These are phyloP conservation scores for Pipra filicauda DNA, from an alignment of 2,113 vertebrate genomes.

Conservation along the genomic window DNA sequence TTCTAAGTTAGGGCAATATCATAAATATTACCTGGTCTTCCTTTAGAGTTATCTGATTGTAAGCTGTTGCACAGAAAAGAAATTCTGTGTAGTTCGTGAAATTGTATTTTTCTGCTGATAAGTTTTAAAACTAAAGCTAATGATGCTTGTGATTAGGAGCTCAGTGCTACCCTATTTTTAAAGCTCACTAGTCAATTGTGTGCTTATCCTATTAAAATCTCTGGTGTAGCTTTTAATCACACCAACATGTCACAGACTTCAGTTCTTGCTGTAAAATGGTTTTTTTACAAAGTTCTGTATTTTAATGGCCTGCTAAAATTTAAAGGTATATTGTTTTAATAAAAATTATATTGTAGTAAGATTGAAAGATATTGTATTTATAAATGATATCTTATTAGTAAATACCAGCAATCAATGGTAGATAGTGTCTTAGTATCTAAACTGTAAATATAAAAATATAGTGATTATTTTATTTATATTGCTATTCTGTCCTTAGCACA, in stretches of 20 bases:
- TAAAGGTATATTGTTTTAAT: neutral
- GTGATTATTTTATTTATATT: neutral
- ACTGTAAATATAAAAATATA: neutral
- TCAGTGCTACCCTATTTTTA: neutral
- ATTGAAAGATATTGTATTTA: neutral
- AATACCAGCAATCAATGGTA: neutral
- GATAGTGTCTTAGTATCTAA: neutral
- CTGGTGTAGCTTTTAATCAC: neutral
- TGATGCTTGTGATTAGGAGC: neutral
- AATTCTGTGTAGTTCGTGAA: neutral
- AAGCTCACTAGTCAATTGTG: neutral
- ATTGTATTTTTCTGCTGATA: neutral
- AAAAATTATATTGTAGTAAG: neutral
- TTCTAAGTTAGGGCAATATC: neutral
- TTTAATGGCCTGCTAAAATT: neutral
- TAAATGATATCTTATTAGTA: neutral
- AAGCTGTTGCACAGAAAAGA: neutral
- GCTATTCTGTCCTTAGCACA: neutral
- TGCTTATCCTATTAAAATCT: neutral
- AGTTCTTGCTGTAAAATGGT: neutral
- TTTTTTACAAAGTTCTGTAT: neutral
- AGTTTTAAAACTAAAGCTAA: slow-evolving; percentile 13
- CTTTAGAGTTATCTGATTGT: neutral
- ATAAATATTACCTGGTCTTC: neutral
- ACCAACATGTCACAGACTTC: neutral